phyloP scores from a whole-genome alignment of 2,797 vertebrate species.

The Onychomys leucogaster region DNA sequence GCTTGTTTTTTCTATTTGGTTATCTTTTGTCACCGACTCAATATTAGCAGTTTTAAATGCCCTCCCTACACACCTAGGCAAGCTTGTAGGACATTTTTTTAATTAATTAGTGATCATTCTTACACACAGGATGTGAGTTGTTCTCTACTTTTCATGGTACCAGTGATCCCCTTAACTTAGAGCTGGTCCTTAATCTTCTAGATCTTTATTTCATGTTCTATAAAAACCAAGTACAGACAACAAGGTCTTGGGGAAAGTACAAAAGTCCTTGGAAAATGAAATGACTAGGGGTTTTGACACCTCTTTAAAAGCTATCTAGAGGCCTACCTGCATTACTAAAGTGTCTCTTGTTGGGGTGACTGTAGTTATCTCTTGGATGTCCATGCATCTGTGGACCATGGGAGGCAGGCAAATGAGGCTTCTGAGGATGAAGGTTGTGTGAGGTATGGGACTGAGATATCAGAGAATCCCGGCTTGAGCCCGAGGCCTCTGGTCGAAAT shows the following conservation, averaged over 20 bases:
- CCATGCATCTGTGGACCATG: constrained; percentile 91
- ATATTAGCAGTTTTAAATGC: background rate
- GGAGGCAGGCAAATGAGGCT: constrained; percentile 88
- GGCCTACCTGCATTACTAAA: constrained; percentile 91
- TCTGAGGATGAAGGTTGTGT: constrained; percentile 89
- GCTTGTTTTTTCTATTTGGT: background rate
- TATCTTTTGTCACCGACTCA: background rate
- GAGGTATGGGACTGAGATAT: constrained; percentile 89
- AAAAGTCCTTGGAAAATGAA: background rate
- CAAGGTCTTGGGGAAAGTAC: background rate
- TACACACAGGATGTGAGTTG: background rate
- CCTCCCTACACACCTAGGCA: background rate
- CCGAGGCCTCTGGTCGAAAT: constrained; percentile 94
- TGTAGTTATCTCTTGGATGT: constrained; percentile 94
- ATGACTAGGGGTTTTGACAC: background rate
- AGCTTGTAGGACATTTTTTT: background rate
- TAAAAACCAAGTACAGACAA: constrained; percentile 1
- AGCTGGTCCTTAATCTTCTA: background rate
- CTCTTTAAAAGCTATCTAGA: fast-evolving
- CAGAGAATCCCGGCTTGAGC: constrained; percentile 94
- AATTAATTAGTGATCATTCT: background rate
- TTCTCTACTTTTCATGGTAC: background rate
- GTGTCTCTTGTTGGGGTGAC: constrained; percentile 93
- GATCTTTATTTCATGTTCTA: background rate
- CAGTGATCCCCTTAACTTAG: background rate